Evolutionary conservation across 2,113 vertebrate genomes (phyloP), one percentile per base, ranked within the genome.

Genomic region (Oncorhynchus clarkii): DNA sequence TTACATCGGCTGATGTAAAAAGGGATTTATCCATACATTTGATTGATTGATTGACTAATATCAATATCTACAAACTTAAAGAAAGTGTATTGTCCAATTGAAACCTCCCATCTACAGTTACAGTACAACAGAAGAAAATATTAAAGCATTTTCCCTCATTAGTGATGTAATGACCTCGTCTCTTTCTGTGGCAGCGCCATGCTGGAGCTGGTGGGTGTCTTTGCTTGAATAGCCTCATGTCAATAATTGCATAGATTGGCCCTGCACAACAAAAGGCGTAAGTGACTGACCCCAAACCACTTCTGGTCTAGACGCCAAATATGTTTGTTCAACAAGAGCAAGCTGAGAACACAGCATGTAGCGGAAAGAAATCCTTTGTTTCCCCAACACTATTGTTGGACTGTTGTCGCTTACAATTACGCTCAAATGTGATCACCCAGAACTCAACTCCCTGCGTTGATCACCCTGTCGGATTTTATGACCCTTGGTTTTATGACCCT

Each of bases 361-460:
- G 64, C 49, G 24, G 62, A 66, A 60, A 67, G 72, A 75, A 78
- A 45, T 2, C 70, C 49, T 77, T 76, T 80, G 78, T 82, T 73
- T 59, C n/a, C 34, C 74, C 73, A 74, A 82, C 74, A 80, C 74
- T 51, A 67, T 60, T 71, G 67, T 71, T 62, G 60, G 62, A 57
- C 20, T 18, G 45, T 67, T 70, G 78, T 77, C 78, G 14, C 8
- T 14, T 20, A 24, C 65, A 75, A 82, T 82, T 78, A 82, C 29
- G 27, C 66, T 82, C 73, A 76, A 78, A 78, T 59, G 22, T 26
- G 54, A 75, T 20, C 31, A 7, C 73, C 14, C 24, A 34, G 26
- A 49, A 24, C 54, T 51, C 31, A 26, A 16, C 24, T 73, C 31
- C 39, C 45, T 66, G 11, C 64, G 12, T 67, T 74, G 3, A 54